Conservation (phyloP, 2,888 invertebrate species). For the Eucera pruinosa region DNA sequence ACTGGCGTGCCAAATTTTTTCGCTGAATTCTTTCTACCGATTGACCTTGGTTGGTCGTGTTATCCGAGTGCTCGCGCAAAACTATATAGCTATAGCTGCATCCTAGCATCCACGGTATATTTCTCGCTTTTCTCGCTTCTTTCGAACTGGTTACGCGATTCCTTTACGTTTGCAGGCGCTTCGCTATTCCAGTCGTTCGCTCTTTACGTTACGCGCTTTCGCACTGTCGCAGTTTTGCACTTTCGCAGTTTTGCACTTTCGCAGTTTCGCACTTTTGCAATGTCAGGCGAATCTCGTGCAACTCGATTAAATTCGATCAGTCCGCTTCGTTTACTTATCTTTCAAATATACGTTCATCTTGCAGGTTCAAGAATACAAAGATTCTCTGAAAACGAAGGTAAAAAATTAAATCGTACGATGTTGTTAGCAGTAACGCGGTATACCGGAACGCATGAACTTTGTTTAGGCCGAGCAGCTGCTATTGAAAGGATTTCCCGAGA, state of each 20-base stretch:
- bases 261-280: too few species aligned
- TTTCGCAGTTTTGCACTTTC: too few species aligned
- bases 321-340: conserved; percentile 42
- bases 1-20: neutral
- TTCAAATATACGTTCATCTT: conserved; percentile 79
- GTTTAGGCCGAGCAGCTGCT: conserved; percentile 92
- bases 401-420: conserved; percentile 23
- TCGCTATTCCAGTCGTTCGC: neutral
- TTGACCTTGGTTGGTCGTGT: neutral
- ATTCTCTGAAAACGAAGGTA: conserved; percentile 92
- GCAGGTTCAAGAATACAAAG: conserved; percentile 96
- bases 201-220: too few species aligned
- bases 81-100: neutral
- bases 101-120: too few species aligned
- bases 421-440: neutral
- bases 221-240: too few species aligned
- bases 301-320: conserved; percentile 6
- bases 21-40: neutral
- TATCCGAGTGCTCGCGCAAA: conserved; percentile 4
- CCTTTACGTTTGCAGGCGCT: neutral
- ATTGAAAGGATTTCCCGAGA: conserved; percentile 95
- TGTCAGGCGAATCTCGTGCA: conserved; percentile 1
- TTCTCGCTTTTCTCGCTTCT: too few species aligned
- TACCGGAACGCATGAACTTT: conserved; percentile 17
- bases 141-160: neutral